Percentiles rank a stretch among this genome's conserved stretches.
Conservation (phyloP, 1,140 invertebrate species). For the Tribolium castaneum region DNA sequence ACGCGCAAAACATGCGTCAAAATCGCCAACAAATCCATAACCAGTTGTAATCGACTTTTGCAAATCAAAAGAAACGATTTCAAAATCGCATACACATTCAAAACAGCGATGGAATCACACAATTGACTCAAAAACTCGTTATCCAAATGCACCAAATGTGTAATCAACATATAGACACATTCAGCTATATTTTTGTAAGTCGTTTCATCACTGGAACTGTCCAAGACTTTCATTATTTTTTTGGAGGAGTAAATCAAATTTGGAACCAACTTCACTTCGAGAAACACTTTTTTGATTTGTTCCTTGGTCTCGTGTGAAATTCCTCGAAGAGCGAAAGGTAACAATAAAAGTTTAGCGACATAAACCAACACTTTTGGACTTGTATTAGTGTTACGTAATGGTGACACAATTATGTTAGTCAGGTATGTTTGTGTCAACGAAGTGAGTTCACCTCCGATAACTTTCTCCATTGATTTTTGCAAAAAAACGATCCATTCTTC, state of each 20-base stretch:
- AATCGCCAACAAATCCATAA: slow-evolving; percentile 76
- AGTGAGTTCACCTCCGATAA: slow-evolving; percentile 79
- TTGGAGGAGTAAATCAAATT: slow-evolving; percentile 81
- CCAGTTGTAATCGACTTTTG: slow-evolving; percentile 70
- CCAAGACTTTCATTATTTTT: slow-evolving; percentile 66
- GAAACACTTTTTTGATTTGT: slow-evolving; percentile 74
- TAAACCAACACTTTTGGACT: slow-evolving; percentile 74
- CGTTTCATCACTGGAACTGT: slow-evolving; percentile 38
- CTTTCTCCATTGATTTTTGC: slow-evolving; percentile 74
- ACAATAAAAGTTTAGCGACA: slow-evolving; percentile 75
- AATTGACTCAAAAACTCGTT: slow-evolving; percentile 80
- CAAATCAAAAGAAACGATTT: slow-evolving; percentile 65
- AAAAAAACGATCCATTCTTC: slow-evolving; percentile 86
- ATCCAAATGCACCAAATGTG: slow-evolving; percentile 76
- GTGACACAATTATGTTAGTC: slow-evolving; percentile 74
- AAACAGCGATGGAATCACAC: slow-evolving; percentile 79
- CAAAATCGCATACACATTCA: slow-evolving; percentile 70
- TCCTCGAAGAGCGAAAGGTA: slow-evolving; percentile 74
- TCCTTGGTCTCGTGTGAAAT: slow-evolving; percentile 67
- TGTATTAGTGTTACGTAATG: slow-evolving; percentile 74
- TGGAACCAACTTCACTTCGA: slow-evolving; percentile 80
- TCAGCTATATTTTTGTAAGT: slow-evolving; percentile 67
- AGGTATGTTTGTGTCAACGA: slow-evolving; percentile 79
- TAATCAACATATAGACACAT: slow-evolving; percentile 75
- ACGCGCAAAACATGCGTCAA: slow-evolving; percentile 80